Base-by-base conservation (phyloP, 2,888 invertebrate species). In the Scaptodrosophila latifasciaeformis region DNA sequence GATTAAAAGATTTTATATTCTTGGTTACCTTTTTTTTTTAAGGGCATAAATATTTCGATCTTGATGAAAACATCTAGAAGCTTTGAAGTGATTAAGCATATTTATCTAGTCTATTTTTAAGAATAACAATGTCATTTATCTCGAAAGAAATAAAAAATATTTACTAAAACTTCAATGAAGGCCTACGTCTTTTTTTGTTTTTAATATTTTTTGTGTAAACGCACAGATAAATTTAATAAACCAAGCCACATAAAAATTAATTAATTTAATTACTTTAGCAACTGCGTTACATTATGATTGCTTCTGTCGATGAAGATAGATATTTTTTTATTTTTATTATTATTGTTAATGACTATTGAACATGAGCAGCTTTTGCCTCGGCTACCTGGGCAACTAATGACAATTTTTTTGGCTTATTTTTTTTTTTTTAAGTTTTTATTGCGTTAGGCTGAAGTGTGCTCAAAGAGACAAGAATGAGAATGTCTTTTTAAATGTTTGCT, bases 251-350 rank as follows among this genome's bases (percentile, higher is more conserved):
- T 76, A 60, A 63, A 72, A 72, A 49, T 61, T 72, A 79, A 72
- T 72, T 71, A 76, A 72, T 79, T 72, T 79, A 72, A 72, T 72
- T 79, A 79, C 79, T 79, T 71, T 71, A 59, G 77, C 52, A 57
- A 39, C 51, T 46, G 59, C 56, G 70, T 59, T 55, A 55, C 64
- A 47, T 63, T 48, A 53, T 48, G 59, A 40, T 37, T 44, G 49
- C 44, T 21, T 39, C 12, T 27, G 27, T n/a, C n/a, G n/a, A n/a
- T n/a, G 34, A 12, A n/a, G 21, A 6, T 40, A 21, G 6, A 21
- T 21, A 12, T 40, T 19, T 17, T 21, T 50, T 48, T 46, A 46
- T 54, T 34, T 24, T 19, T 18, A 27, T 45, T 50, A 30, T 53
- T 58, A 42, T 50, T 53, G 21, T 44, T 58, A 62, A 78, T 75